phyloP scores from a whole-genome alignment of 1,140 invertebrate species.

The Portunus trituberculatus region DNA sequence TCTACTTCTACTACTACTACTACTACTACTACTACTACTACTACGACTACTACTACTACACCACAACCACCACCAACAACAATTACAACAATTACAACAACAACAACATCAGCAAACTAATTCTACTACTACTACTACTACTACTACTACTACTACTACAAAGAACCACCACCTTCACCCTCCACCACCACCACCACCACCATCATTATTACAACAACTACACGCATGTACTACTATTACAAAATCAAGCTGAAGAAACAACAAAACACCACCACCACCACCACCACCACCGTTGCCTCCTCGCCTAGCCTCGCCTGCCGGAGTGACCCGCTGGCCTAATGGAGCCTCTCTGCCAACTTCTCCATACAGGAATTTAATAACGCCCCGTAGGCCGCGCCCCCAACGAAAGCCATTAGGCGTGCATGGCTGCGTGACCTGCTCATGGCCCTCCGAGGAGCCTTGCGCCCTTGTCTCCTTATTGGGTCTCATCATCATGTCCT shows the following conservation, averaged over 20 bases:
- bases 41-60: no score
- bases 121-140: not conserved
- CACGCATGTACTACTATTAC: no score
- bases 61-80: no score
- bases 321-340: not conserved
- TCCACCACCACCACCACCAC: not conserved
- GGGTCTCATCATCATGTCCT: not conserved
- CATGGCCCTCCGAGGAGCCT: not conserved
- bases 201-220: not conserved
- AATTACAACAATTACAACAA: no score
- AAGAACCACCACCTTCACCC: no score
- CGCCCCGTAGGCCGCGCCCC: not conserved
- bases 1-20: constrained; percentile 10
- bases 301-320: not conserved
- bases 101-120: not conserved
- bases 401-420: not conserved
- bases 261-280: not conserved
- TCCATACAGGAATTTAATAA: constrained; percentile 23
- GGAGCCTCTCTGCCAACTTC: not conserved
- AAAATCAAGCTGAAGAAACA: no score
- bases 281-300: not conserved
- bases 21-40: no score
- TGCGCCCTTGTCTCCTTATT: not conserved
- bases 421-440: not conserved
- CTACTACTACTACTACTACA: not conserved